Conservation (phyloP, 2,113 vertebrate genomes). For the Sturnus vulgaris region DNA sequence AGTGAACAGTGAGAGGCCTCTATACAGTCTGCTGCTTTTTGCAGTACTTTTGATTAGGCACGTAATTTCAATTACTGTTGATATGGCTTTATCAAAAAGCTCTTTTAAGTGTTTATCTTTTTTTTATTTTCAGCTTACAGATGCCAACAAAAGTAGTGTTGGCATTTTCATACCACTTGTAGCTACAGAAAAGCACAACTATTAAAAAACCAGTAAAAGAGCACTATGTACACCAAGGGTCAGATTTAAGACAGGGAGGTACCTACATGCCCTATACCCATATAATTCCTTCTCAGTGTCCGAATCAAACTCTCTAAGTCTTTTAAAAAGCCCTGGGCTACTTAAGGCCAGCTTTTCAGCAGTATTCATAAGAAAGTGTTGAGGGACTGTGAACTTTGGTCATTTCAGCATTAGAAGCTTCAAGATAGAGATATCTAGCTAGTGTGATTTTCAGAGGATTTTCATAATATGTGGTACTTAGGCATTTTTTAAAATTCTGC, state of each 20-base stretch:
- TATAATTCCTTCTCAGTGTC: neutral
- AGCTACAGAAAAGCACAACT: neutral
- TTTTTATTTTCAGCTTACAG: neutral
- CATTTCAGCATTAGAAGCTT: neutral
- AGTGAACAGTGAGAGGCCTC: neutral
- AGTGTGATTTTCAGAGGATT: conserved; percentile 25
- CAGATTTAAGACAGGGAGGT: neutral
- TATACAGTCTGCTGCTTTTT: neutral
- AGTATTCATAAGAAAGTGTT: neutral
- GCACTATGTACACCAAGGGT: neutral
- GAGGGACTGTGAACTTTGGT: neutral
- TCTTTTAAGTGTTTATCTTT: neutral
- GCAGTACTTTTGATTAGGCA: conserved; percentile 1
- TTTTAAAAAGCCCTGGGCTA: neutral
- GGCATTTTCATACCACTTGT: neutral
- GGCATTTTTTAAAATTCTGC: conserved; percentile 9
- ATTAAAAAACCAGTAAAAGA: neutral
- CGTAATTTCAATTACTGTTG: neutral
- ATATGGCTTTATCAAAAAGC: conserved; percentile 6
- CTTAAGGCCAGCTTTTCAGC: conserved; percentile 8
- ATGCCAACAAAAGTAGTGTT: neutral
- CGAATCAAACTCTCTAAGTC: neutral
- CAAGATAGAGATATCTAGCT: neutral
- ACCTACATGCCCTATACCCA: neutral
- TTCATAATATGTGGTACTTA: conserved; percentile 2